These are phyloP conservation scores for Drosophila seguyi DNA, from an alignment of 1,140 invertebrate species.

Conservation along the genomic window DNA sequence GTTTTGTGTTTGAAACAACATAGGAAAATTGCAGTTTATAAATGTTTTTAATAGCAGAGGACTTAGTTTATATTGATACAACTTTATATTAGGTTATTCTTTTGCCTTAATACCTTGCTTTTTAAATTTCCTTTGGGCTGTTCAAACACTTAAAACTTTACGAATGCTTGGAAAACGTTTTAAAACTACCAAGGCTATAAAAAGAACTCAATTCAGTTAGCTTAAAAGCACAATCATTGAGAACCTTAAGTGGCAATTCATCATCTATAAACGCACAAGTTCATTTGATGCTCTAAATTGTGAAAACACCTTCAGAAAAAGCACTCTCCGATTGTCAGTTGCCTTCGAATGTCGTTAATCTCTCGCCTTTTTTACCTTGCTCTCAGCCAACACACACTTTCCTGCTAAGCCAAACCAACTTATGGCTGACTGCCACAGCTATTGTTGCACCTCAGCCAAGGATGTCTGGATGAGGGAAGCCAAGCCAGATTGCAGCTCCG, in stretches of 20 bases:
- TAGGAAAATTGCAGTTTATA: neutral
- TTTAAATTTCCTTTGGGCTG: too few relatives aligned
- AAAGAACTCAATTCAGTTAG: constrained; percentile 1
- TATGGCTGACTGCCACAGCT: constrained; percentile 34
- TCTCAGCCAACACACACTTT: neutral
- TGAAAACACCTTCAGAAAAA: constrained; percentile 13
- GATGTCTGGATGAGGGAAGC: constrained; percentile 3
- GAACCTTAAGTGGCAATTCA: constrained; percentile 4
- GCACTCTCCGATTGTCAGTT: constrained; percentile 13
- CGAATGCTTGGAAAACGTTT: too few relatives aligned
- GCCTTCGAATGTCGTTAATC: constrained; percentile 22
- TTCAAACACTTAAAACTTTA: neutral
- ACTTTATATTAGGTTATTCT: neutral
- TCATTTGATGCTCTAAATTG: constrained; percentile 11
- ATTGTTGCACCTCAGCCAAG: constrained; percentile 42
- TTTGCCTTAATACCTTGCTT: neutral
- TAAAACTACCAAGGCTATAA: too few relatives aligned
- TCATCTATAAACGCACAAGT: constrained; percentile 14
- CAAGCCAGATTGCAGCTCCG: constrained; percentile 35
- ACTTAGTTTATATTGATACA: neutral
- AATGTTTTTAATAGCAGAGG: neutral
- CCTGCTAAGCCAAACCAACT: constrained; percentile 6
- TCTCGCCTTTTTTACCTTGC: neutral
- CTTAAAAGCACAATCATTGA: constrained; percentile 5
- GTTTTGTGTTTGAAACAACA: constrained; percentile 1